Base-by-base conservation (phyloP, 2,113 vertebrate genomes). In the Heterochromis multidens region DNA sequence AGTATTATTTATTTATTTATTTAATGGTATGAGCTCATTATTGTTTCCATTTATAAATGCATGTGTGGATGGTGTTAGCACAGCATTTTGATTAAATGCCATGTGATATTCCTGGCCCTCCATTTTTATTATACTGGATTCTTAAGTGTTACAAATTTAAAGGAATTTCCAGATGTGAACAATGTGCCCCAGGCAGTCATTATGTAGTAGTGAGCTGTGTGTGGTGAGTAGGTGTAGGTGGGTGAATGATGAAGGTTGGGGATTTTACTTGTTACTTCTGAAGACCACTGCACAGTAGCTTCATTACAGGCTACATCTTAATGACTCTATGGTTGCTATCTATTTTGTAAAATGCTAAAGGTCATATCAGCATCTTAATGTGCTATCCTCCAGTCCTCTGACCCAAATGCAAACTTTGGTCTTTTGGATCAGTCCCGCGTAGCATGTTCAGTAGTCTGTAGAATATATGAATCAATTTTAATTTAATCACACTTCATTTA, bases 311-410 rank as follows among this genome's bases (percentile, higher is more conserved):
- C 67, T 56, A 70, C 87, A 83, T 79, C 58, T 29, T 87, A 88
- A 88, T 88, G 85, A 62, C 49, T 83, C 56, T 12, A 49, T 19
- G 9, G 87, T 67, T 31, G 80, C 74, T 52, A 72, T 89, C 59
- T 72, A 14, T 88, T 67, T 77, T 77, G 10, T 43, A 8, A 52
- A 59, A 84, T 62, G 81, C 72, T 78, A 91, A 92, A 92, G 91
- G 90, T 94, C 85, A 58, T 65, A 83, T 67, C 62, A n/a, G 86
- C 82, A 92, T 85, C 88, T 81, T 79, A 85, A 91, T 87, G 83
- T n/a, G 59, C 27, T 14, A 27, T 62, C 65, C 70, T 76, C 19
- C 40, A 29, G 72, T 79, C 46, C 90, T 43, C 58, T 88, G 86
- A 92, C 88, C 89, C 87, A 83, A 5, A 83, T 81, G 43, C 86